Evolutionary conservation across 2,888 invertebrate genomes (phyloP).

Genomic region (Digitonthophagus gazella): DNA sequence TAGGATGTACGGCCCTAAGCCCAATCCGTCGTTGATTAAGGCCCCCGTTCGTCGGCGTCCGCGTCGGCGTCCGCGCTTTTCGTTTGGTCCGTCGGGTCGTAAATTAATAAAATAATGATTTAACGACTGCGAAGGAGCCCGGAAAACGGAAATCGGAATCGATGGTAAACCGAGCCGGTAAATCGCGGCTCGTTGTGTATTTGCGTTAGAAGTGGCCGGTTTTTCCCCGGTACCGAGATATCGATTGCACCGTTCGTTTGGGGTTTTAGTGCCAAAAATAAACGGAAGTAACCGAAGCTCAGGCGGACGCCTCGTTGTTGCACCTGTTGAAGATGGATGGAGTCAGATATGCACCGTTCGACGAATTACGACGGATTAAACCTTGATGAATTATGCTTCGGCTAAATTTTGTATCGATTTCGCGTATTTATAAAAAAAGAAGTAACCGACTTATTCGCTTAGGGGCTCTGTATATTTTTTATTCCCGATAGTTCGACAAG

Average conservation of each 20-base stretch:
- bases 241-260: neutral
- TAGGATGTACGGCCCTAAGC: neutral
- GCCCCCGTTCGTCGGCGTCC: neutral
- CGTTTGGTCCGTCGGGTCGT: neutral
- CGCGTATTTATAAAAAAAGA: neutral
- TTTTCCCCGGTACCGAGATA: neutral
- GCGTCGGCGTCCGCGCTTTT: neutral
- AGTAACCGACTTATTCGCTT: too few relatives aligned
- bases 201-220: neutral
- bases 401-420: neutral
- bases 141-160: neutral
- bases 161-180: neutral
- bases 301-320: neutral
- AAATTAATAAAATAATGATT: neutral
- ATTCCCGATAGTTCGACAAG: neutral
- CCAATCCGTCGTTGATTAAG: neutral
- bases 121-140: neutral
- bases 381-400: neutral
- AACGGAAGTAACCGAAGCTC: neutral
- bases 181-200: neutral
- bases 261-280: neutral
- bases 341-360: neutral
- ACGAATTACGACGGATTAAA: neutral
- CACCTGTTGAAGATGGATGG: neutral
- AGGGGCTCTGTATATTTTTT: neutral